Conservation (phyloP, 2,888 invertebrate genomes). For the Drosophila peninsularis region DNA sequence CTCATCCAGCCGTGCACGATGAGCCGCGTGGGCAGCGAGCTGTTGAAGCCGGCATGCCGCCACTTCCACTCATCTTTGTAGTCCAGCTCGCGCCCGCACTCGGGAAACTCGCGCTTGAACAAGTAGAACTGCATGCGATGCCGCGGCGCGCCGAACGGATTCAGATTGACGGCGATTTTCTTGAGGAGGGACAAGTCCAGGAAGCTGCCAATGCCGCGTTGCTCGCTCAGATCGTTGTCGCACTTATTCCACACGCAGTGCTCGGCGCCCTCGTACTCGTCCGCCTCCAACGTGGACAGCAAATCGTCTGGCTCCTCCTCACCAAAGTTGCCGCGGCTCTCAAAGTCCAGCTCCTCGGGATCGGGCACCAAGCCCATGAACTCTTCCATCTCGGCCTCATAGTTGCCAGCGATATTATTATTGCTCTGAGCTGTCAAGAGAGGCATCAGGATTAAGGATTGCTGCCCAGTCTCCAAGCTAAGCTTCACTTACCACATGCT, state of each 20-base stretch:
- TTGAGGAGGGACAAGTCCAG: slow-evolving; percentile 72
- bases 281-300: slow-evolving; percentile 43
- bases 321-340: slow-evolving; percentile 41
- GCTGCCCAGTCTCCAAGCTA: no score
- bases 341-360: slow-evolving; percentile 37
- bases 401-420: slow-evolving; percentile 22
- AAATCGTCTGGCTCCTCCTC: slow-evolving; percentile 47
- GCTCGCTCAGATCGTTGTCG: slow-evolving; percentile 72
- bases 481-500: slow-evolving; percentile 33
- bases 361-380: slow-evolving; percentile 57
- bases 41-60: slow-evolving; percentile 67
- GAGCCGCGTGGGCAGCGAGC: slow-evolving; percentile 76
- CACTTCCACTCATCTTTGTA: slow-evolving; percentile 56
- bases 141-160: slow-evolving; percentile 62
- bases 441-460: background rate
- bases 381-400: slow-evolving; percentile 57
- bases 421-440: slow-evolving; percentile 33
- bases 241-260: slow-evolving; percentile 74
- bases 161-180: slow-evolving; percentile 75
- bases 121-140: slow-evolving; percentile 77
- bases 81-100: slow-evolving; percentile 70
- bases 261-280: slow-evolving; percentile 69
- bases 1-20: slow-evolving; percentile 83
- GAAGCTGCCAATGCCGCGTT: slow-evolving; percentile 64
- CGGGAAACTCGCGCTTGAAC: slow-evolving; percentile 70